These are phyloP conservation scores for Pagetopsis macropterus DNA, from an alignment of 2,797 vertebrate genomes.

Conservation along the genomic window DNA sequence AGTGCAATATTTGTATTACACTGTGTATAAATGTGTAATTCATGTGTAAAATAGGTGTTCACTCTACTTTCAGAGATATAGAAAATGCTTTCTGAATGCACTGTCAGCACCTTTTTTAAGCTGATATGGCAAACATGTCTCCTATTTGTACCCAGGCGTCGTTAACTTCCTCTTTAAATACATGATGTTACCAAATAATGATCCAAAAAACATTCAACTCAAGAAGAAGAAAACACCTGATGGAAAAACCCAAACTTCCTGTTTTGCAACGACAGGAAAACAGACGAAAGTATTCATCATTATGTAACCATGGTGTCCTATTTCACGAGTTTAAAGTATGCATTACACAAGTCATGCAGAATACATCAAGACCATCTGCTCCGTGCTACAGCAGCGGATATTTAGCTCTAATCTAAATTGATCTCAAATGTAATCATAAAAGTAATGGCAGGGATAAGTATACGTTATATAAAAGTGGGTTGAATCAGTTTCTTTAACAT, in stretches of 20 bases:
- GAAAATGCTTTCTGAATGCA: too few species aligned
- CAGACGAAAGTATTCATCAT: background rate
- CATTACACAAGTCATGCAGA: constrained; percentile 29
- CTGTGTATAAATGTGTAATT: too few species aligned
- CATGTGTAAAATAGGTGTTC: too few species aligned
- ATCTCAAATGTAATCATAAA: constrained; percentile 16
- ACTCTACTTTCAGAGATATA: too few species aligned
- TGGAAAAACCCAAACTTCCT: constrained; percentile 6
- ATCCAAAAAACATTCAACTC: background rate
- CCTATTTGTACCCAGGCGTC: background rate
- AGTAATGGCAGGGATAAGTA: too few species aligned
- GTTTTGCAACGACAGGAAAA: background rate
- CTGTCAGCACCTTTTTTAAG: background rate
- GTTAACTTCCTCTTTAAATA: background rate
- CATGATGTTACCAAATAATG: background rate
- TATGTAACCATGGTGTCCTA: background rate
- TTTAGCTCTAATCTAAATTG: constrained; percentile 18
- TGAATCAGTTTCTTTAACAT: too few species aligned
- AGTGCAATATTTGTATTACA: too few species aligned
- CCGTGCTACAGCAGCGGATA: background rate
- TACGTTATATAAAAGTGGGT: background rate
- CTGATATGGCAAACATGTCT: background rate
- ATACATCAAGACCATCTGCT: constrained; percentile 45
- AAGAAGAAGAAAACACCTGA: background rate
- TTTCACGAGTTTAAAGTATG: constrained; percentile 36